phyloP scores from a whole-genome alignment of 2,113 vertebrate genomes.

The Nothoprocta pentlandii region DNA sequence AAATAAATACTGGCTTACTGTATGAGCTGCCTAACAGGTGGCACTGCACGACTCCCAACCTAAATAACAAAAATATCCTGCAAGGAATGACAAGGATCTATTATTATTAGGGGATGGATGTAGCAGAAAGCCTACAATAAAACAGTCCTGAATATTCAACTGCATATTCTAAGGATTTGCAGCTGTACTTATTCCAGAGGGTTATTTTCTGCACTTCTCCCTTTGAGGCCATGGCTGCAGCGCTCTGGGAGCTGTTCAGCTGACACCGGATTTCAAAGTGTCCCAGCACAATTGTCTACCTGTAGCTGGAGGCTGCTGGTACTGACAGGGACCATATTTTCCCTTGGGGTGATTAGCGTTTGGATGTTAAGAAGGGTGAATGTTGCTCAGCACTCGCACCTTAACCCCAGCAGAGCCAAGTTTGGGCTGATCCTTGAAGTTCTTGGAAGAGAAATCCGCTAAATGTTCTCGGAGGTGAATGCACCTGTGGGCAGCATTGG shows the following conservation, averaged over 20 bases:
- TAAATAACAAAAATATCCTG: slow-evolving; percentile 61
- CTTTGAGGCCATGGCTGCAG: slow-evolving; percentile 44
- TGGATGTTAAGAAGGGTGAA: not conserved
- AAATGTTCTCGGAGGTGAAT: not conserved
- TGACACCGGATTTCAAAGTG: slow-evolving; percentile 25
- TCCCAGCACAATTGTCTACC: not conserved
- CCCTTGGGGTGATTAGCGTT: not conserved
- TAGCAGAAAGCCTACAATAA: not conserved
- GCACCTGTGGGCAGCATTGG: not conserved
- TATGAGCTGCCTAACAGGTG: not conserved
- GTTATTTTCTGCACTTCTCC: not conserved
- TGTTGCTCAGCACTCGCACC: not conserved
- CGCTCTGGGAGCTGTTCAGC: slow-evolving; percentile 29
- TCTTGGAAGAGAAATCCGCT: not conserved
- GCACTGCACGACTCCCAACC: slow-evolving; percentile 23
- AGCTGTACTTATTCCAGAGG: not conserved
- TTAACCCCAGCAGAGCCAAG: not conserved
- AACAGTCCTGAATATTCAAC: slow-evolving; percentile 53
- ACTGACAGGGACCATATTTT: not conserved
- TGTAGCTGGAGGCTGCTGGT: not conserved
- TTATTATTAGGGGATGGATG: slow-evolving; percentile 49
- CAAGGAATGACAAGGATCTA: slow-evolving; percentile 31
- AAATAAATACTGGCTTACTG: slow-evolving; percentile 13
- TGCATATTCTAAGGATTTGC: slow-evolving; percentile 67
- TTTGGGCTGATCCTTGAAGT: not conserved